Percentiles rank a stretch among this genome's conserved stretches.
phyloP scores from a whole-genome alignment of 2,888 invertebrate genomes.

The Strigamia transsilvanica region DNA sequence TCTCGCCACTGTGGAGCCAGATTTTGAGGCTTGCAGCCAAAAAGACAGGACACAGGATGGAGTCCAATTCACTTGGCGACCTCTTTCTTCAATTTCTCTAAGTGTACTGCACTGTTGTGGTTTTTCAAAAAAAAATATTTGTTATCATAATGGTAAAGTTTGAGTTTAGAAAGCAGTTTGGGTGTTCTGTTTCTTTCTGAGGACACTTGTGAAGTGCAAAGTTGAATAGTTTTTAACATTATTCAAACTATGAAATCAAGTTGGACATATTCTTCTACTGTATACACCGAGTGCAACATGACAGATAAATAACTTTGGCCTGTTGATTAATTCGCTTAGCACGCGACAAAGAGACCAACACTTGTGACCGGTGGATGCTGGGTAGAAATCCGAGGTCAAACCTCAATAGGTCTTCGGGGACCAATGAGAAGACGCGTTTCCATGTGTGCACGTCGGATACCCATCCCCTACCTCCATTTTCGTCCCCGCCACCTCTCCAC shows the following conservation, averaged over 20 bases:
- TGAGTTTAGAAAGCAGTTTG: not conserved
- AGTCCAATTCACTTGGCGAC: conserved; percentile 34
- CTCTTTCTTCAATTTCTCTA: conserved; percentile 30
- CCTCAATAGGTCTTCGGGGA: conserved; percentile 50
- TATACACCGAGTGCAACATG: not conserved
- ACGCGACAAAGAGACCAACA: conserved; percentile 37
- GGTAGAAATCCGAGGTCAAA: conserved; percentile 48
- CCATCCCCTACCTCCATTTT: conserved; percentile 26
- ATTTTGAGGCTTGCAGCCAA: conserved; percentile 29
- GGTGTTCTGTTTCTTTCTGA: too few relatives aligned
- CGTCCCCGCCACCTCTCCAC: conserved; percentile 24
- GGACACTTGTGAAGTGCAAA: too few relatives aligned
- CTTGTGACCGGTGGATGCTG: conserved; percentile 38
- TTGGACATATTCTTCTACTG: not conserved
- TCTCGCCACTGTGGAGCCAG: conserved; percentile 40
- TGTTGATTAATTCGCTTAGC: conserved; percentile 45
- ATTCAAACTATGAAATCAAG: not conserved
- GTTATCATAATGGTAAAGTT: not conserved
- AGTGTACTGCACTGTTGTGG: not conserved
- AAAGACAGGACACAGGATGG: conserved; percentile 20
- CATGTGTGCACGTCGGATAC: conserved; percentile 30
- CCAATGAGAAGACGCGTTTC: conserved; percentile 40
- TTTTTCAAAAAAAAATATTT: not conserved
- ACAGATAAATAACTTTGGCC: conserved; percentile 13
- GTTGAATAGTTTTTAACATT: too few relatives aligned